Evolutionary conservation across 2,888 invertebrate genomes (phyloP).

Genomic region (Amblyteles armatorius): DNA sequence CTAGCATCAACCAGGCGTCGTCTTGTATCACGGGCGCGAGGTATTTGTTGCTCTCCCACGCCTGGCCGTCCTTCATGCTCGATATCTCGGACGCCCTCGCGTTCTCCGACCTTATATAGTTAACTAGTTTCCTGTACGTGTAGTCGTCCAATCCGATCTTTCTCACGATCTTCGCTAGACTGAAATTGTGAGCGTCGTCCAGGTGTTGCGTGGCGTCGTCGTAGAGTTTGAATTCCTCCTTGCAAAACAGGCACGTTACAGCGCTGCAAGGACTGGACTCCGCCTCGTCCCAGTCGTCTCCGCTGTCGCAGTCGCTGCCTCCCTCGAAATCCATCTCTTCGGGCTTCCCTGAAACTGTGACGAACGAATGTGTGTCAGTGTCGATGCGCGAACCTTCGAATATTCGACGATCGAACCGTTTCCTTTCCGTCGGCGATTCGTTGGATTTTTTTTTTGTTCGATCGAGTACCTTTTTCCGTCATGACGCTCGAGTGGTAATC

Average conservation of each 20-base stretch:
- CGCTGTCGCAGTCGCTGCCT: constrained; percentile 80
- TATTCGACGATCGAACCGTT: not conserved
- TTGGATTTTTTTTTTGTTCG: not conserved
- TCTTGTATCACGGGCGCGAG: constrained; percentile 90
- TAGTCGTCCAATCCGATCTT: constrained; percentile 93
- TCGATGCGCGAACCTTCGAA: not conserved
- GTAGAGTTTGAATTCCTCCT: constrained; percentile 87
- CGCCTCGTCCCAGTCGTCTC: constrained; percentile 87
- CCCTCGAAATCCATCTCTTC: constrained; percentile 70
- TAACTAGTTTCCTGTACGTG: constrained; percentile 92
- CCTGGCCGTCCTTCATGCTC: constrained; percentile 84
- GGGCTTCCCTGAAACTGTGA: constrained; percentile 53
- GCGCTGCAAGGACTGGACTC: constrained; percentile 84
- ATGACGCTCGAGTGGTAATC: constrained; percentile 35
- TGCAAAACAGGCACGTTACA: constrained; percentile 91
- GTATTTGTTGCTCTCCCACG: constrained; percentile 92
- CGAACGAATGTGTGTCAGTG: not conserved
- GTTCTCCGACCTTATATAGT: constrained; percentile 90
- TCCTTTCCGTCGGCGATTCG: not conserved
- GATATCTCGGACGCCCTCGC: constrained; percentile 87
- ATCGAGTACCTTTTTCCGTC: constrained; percentile 44
- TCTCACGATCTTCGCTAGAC: constrained; percentile 88
- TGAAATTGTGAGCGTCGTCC: constrained; percentile 88
- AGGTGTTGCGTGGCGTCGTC: constrained; percentile 90
- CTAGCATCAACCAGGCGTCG: constrained; percentile 94